Evolutionary conservation across 2,113 vertebrate genomes (phyloP).

Genomic region (Sylvilagus bachmani): DNA sequence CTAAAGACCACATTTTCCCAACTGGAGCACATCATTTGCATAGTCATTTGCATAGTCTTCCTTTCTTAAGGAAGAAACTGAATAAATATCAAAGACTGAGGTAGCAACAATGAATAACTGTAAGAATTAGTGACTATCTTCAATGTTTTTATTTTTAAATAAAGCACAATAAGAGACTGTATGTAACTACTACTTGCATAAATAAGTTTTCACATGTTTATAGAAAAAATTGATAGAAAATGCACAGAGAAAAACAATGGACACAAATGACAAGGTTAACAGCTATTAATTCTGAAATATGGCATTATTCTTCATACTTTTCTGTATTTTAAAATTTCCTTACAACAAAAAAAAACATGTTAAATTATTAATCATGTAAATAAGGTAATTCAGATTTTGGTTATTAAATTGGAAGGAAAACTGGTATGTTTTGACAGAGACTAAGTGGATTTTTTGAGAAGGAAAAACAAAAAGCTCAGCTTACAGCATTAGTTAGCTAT

Average conservation of each 20-base stretch:
- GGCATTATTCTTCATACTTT: slow-evolving; percentile 31
- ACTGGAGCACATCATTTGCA: neutral
- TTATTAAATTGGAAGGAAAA: slow-evolving; percentile 64
- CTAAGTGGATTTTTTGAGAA: slow-evolving; percentile 48
- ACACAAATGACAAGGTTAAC: slow-evolving; percentile 59
- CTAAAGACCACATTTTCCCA: slow-evolving; percentile 2
- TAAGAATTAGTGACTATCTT: slow-evolving; percentile 35
- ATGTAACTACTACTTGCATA: slow-evolving; percentile 26
- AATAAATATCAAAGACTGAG: slow-evolving; percentile 4
- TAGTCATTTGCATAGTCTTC: too few species aligned
- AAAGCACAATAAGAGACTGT: slow-evolving; percentile 58
- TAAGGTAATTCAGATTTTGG: slow-evolving; percentile 60
- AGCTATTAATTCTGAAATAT: slow-evolving; percentile 16
- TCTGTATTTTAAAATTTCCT: slow-evolving; percentile 64
- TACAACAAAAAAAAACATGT: slow-evolving; percentile 51
- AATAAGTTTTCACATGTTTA: slow-evolving; percentile 57
- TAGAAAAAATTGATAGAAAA: slow-evolving; percentile 52
- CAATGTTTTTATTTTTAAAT: slow-evolving; percentile 54
- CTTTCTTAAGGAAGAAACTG: slow-evolving; percentile 38
- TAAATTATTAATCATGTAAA: slow-evolving; percentile 62
- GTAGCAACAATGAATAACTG: slow-evolving; percentile 28
- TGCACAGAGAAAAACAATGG: slow-evolving; percentile 8
- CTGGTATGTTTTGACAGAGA: slow-evolving; percentile 38
- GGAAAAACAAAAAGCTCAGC: slow-evolving; percentile 35
- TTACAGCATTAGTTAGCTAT: slow-evolving; percentile 16